A percentile compares a stretch with the other conserved stretches of the same genome.
Evolutionary conservation across 2,888 invertebrate genomes (phyloP).

Genomic region (Eilema sororculum): DNA sequence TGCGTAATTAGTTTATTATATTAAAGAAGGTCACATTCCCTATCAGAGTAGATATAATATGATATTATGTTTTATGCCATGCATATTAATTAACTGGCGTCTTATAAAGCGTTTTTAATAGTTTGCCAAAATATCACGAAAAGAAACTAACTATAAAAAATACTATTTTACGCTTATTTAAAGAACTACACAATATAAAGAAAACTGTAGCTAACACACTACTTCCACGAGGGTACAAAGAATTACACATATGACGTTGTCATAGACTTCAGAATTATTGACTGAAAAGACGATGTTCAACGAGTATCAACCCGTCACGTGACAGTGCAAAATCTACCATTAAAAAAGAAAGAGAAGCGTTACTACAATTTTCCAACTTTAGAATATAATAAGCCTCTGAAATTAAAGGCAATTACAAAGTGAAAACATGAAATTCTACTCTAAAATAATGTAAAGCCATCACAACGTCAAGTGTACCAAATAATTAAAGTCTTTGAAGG

Average conservation of each 20-base stretch:
- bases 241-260: too few relatives aligned
- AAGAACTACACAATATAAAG: too few relatives aligned
- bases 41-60: neutral
- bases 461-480: neutral
- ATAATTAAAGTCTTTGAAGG: neutral
- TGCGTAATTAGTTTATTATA: constrained; percentile 8
- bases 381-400: neutral
- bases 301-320: too few relatives aligned
- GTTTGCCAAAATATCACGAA: too few relatives aligned
- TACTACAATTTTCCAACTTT: neutral
- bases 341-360: neutral
- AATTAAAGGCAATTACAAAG: neutral
- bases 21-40: neutral
- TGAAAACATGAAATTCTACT: constrained; percentile 1
- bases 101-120: too few relatives aligned
- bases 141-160: neutral
- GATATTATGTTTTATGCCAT: neutral
- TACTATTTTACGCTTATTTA: too few relatives aligned
- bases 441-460: constrained; percentile 7
- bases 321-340: too few relatives aligned
- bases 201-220: too few relatives aligned
- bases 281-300: too few relatives aligned
- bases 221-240: too few relatives aligned
- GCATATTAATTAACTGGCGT: neutral
- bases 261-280: too few relatives aligned